phyloP scores from a whole-genome alignment of 2,113 vertebrate genomes.

The Lagopus muta region DNA sequence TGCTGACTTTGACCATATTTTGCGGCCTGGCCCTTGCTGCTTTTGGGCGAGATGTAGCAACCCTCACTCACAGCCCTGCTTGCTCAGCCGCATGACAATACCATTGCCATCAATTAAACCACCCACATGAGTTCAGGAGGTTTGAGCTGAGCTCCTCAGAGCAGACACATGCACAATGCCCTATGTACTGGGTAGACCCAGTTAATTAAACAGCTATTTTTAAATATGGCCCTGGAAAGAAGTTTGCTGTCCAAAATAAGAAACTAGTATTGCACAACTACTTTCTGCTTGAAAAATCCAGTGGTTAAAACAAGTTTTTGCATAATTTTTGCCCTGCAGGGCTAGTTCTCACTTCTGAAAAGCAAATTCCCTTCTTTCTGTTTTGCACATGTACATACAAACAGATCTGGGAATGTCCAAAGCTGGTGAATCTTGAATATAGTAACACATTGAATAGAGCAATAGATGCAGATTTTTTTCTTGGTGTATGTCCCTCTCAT shows the following conservation, averaged over 20 bases:
- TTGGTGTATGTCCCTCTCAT: neutral
- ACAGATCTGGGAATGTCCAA: slow-evolving; percentile 6
- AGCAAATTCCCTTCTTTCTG: neutral
- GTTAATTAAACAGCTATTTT: slow-evolving; percentile 28
- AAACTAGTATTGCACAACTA: neutral
- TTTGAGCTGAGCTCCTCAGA: neutral
- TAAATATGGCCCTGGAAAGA: slow-evolving; percentile 1
- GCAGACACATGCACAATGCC: neutral
- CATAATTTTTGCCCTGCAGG: neutral
- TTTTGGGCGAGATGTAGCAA: slow-evolving; percentile 55
- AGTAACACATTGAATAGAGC: slow-evolving; percentile 18
- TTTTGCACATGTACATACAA: slow-evolving; percentile 17
- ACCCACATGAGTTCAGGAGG: slow-evolving; percentile 7
- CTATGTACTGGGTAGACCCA: neutral
- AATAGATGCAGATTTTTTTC: slow-evolving; percentile 8
- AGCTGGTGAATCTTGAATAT: neutral
- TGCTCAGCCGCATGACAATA: slow-evolving; percentile 1
- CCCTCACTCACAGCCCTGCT: neutral
- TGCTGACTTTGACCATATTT: slow-evolving; percentile 26
- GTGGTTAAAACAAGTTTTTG: slow-evolving; percentile 23
- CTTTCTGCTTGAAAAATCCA: slow-evolving; percentile 14
- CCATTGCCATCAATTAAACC: slow-evolving; percentile 47
- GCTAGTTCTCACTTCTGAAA: slow-evolving; percentile 2
- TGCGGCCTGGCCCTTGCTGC: slow-evolving; percentile 30
- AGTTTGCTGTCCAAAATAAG: neutral